Percentiles rank a stretch among this genome's conserved stretches.
Conservation (phyloP, 2,797 vertebrate genomes). For the Numenius phaeopus region DNA sequence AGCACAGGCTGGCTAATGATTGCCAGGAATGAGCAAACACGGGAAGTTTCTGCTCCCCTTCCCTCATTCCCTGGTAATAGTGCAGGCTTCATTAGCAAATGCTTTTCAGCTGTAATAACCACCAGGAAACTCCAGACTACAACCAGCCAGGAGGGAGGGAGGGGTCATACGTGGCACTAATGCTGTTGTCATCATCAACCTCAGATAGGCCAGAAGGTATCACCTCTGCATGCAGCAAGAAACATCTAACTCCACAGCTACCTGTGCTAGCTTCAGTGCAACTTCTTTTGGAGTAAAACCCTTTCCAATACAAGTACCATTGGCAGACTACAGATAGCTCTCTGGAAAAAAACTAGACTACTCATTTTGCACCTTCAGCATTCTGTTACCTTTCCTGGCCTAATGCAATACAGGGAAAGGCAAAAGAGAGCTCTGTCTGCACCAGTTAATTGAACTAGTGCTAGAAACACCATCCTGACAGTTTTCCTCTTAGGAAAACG, state of each 20-base stretch:
- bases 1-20: slow-evolving; percentile 12
- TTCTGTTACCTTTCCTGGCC: neutral
- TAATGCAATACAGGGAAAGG: neutral
- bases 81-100: neutral
- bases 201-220: neutral
- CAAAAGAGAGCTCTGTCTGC: neutral
- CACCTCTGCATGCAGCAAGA: neutral
- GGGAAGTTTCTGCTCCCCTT: neutral
- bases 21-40: slow-evolving; percentile 32
- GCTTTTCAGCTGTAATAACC: slow-evolving; percentile 18
- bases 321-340: neutral
- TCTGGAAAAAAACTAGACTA: neutral
- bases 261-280: neutral
- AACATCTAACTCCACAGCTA: neutral
- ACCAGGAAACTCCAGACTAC: slow-evolving; percentile 25
- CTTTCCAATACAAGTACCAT: neutral
- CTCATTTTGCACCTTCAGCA: neutral
- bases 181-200: neutral
- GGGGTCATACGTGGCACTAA: neutral
- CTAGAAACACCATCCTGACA: neutral
- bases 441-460: neutral
- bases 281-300: neutral
- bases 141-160: neutral
- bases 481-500: neutral
- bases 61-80: slow-evolving; percentile 18